These are phyloP conservation scores for Scolanthus callimorphus DNA, from an alignment of 92 coral and sea anemone genomes.

Conservation along the genomic window DNA sequence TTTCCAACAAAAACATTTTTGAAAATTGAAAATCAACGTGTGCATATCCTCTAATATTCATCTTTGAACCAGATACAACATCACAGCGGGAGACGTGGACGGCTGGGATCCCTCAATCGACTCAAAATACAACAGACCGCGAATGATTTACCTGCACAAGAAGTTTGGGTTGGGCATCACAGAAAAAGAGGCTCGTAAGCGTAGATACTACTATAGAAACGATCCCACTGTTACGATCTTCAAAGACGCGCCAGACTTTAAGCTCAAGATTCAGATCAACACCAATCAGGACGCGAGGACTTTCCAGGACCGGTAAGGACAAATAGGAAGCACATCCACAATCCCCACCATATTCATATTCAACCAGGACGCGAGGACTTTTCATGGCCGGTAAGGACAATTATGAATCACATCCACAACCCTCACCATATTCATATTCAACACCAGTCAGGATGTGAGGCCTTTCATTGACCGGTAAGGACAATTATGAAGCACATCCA, in stretches of 20 bases:
- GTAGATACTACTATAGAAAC: conserved; percentile 27
- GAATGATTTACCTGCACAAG: background rate
- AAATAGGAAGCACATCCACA: no score
- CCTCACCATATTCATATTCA: conserved; percentile 8
- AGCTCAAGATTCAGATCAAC: conserved; percentile 25
- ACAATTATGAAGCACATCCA: no score
- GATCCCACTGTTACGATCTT: conserved; percentile 26
- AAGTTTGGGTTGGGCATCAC: background rate
- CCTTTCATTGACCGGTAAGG: no score
- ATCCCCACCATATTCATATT: no score
- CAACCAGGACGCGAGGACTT: no score
- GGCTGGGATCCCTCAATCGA: conserved; percentile 36
- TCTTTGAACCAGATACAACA: conserved; percentile 46
- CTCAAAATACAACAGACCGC: conserved; percentile 2
- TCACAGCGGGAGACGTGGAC: conserved; percentile 37
- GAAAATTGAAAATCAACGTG: no score
- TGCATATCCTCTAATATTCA: no score
- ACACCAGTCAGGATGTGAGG: no score
- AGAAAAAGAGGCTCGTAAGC: conserved; percentile 1
- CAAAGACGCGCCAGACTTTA: conserved; percentile 10
- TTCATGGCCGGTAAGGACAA: no score
- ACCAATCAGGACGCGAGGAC: conserved; percentile 33
- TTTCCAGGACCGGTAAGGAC: conserved; percentile 47
- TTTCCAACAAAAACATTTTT: no score
- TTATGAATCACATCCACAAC: no score